These are phyloP conservation scores for Stigmatopora argus DNA, from an alignment of 2,113 vertebrate species.

Conservation along the genomic window DNA sequence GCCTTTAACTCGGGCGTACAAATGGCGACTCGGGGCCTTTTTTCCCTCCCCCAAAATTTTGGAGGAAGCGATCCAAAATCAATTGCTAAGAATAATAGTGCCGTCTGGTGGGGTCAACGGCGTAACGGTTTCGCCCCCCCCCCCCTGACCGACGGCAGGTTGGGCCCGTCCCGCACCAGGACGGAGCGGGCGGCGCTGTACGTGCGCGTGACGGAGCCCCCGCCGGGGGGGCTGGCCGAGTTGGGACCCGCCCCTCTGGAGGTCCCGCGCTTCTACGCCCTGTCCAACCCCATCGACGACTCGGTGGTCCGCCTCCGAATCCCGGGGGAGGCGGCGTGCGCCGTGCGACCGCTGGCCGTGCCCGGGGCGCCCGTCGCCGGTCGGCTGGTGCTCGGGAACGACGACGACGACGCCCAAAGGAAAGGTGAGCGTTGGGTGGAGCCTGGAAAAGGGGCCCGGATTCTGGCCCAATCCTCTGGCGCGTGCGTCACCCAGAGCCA, in stretches of 20 bases:
- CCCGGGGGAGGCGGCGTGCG: constrained; percentile 43
- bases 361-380: constrained; percentile 50
- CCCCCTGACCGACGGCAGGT: constrained; percentile 64
- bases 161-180: constrained; percentile 67
- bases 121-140: no score
- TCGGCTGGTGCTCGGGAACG: constrained; percentile 56
- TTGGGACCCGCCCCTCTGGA: constrained; percentile 62
- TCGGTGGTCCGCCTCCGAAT: constrained; percentile 55
- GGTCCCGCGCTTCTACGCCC: constrained; percentile 65
- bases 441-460: no score
- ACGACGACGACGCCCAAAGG: constrained; percentile 41
- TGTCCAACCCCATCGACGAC: constrained; percentile 64
- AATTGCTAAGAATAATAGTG: no score
- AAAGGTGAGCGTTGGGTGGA: constrained; percentile 59
- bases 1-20: no score
- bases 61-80: no score
- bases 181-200: constrained; percentile 63
- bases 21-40: no score
- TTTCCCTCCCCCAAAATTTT: no score
- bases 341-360: constrained; percentile 52
- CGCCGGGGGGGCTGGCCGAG: constrained; percentile 40
- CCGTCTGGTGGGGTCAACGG: no score
- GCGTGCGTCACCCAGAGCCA: no score
- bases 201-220: constrained; percentile 51
- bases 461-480: no score